Conservation (phyloP, 2,797 vertebrate genomes). For the Sus cebifrons region DNA sequence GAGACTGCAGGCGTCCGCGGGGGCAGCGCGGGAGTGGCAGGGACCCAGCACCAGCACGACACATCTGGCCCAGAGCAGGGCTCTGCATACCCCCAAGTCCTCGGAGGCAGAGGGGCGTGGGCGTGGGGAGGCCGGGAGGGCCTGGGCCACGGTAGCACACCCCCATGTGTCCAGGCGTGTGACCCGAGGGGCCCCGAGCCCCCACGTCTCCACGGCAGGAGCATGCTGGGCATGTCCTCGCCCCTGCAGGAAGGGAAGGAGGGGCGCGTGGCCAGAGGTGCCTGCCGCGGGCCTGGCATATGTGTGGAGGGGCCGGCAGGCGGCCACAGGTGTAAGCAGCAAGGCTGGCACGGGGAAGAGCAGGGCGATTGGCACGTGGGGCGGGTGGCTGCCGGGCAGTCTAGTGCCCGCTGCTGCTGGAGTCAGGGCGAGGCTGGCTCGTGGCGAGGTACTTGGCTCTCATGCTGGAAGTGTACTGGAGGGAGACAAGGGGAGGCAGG, state of each 20-base stretch:
- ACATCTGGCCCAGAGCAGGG: neutral
- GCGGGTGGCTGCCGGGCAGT: slow-evolving; percentile 80
- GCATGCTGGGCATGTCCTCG: neutral
- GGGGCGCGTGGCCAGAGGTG: neutral
- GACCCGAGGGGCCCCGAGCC: neutral
- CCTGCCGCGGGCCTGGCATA: slow-evolving; percentile 32
- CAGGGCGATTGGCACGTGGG: slow-evolving; percentile 88
- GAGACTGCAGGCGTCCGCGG: neutral
- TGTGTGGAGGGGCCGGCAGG: slow-evolving; percentile 66
- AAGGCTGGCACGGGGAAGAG: slow-evolving; percentile 89
- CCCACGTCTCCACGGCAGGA: slow-evolving; percentile 7
- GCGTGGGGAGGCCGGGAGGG: neutral
- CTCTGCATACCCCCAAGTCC: neutral
- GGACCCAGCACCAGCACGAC: neutral
- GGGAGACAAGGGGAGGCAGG: slow-evolving; percentile 81
- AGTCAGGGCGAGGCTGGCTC: slow-evolving; percentile 94
- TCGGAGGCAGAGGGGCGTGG: neutral
- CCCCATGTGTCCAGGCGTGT: neutral
- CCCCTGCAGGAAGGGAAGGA: slow-evolving; percentile 52
- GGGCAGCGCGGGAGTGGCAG: neutral
- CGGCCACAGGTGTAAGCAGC: slow-evolving; percentile 82
- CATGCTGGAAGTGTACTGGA: slow-evolving; percentile 99
- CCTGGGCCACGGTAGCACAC: neutral
- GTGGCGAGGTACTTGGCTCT: slow-evolving; percentile 99
- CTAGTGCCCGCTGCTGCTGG: slow-evolving; percentile 93